Evolutionary conservation across 2,797 vertebrate genomes (phyloP).

Genomic region (Pterois miles): DNA sequence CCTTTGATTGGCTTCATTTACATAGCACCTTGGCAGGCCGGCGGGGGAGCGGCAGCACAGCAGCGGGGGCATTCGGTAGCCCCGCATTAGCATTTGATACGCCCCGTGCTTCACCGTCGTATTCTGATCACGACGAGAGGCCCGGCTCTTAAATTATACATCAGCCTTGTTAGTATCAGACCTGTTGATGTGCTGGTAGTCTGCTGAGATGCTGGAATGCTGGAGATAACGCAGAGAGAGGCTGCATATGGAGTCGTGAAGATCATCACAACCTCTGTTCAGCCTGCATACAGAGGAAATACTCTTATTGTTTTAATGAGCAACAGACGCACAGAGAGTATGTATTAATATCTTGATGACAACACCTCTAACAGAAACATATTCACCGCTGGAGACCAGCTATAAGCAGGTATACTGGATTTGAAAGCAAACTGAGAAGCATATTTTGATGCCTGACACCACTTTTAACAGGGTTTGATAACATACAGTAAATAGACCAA

Average conservation of each 20-base stretch:
- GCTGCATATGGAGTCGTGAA: neutral
- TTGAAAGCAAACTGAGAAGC: too few relatives aligned
- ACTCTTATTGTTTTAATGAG: neutral
- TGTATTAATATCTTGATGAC: too few relatives aligned
- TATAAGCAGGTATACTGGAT: too few relatives aligned
- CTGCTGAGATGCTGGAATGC: neutral
- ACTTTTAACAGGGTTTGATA: too few relatives aligned
- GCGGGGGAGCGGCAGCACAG: conserved; percentile 1
- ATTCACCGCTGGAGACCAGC: too few relatives aligned
- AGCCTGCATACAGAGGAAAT: neutral
- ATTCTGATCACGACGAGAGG: conserved; percentile 24
- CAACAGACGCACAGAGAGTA: neutral
- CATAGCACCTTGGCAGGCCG: conserved; percentile 38
- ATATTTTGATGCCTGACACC: too few relatives aligned
- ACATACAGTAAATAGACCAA: too few relatives aligned
- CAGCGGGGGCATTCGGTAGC: conserved; percentile 2
- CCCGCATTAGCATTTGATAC: conserved; percentile 39
- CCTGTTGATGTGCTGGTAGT: conserved; percentile 29
- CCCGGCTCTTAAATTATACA: conserved; percentile 27
- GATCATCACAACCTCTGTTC: neutral
- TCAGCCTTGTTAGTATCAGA: conserved; percentile 28
- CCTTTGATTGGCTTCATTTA: conserved; percentile 61
- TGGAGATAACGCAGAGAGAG: neutral
- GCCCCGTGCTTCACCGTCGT: neutral
- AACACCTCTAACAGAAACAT: too few relatives aligned